These are phyloP conservation scores for Stratiomys singularior DNA, from an alignment of 2,888 invertebrate species.

Conservation along the genomic window DNA sequence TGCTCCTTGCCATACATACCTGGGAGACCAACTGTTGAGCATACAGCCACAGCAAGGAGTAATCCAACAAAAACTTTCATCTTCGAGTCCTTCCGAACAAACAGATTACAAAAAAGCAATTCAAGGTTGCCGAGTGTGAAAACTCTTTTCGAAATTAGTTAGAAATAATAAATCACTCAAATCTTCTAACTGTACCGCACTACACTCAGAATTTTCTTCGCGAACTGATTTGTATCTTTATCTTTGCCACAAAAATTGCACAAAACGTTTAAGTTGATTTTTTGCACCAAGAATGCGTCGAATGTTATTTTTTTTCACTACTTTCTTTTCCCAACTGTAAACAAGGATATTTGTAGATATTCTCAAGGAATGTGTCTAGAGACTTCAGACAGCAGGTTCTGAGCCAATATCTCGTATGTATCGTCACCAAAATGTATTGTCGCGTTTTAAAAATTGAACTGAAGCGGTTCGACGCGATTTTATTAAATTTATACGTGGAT, in stretches of 20 bases:
- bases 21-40: conserved; percentile 60
- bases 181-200: background rate
- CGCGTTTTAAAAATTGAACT: conserved; percentile 49
- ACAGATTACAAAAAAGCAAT: background rate
- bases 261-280: background rate
- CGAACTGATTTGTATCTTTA: background rate
- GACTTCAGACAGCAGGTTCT: background rate
- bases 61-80: conserved; percentile 61
- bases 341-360: background rate
- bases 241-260: background rate
- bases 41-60: conserved; percentile 59
- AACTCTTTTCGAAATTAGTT: background rate
- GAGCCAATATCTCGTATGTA: background rate
- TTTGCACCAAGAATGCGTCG: background rate
- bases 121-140: background rate
- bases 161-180: background rate
- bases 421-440: conserved; percentile 16
- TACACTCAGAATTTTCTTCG: background rate
- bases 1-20: conserved; percentile 54
- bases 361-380: background rate
- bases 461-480: conserved; percentile 49
- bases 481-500: conserved; percentile 50
- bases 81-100: conserved; percentile 48
- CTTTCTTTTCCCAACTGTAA: background rate
- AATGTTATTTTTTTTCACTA: background rate